A percentile compares a stretch with the other conserved stretches of the same genome.
Evolutionary conservation across 2,888 invertebrate species (phyloP).

Genomic region (Dynastes tityus): DNA sequence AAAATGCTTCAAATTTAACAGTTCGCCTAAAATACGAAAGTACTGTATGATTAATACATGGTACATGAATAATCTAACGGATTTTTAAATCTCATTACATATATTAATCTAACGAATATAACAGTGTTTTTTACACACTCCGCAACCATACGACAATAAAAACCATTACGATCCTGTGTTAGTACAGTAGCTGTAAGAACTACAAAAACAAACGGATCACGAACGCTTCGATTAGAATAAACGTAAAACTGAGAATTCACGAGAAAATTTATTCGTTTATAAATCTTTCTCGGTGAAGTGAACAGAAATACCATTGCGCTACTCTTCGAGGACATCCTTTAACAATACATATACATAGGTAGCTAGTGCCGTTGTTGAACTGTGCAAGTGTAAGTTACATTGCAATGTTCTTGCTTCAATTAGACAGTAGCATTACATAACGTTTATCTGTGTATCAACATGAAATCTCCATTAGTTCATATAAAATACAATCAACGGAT

Average conservation of each 20-base stretch:
- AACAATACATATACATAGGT: background rate
- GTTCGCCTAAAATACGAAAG: background rate
- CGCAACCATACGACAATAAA: too few species aligned
- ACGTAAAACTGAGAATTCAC: background rate
- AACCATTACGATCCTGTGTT: background rate
- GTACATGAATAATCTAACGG: background rate
- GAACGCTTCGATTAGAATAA: background rate
- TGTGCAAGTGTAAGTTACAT: constrained; percentile 24
- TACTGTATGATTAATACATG: too few species aligned
- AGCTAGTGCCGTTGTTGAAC: constrained; percentile 2
- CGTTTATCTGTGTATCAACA: constrained; percentile 14
- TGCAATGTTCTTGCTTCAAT: constrained; percentile 7
- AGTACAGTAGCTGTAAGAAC: background rate
- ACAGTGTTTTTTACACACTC: too few species aligned
- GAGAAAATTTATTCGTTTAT: background rate
- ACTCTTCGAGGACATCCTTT: background rate
- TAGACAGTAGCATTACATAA: constrained; percentile 1
- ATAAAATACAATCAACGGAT: background rate
- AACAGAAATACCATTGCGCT: background rate
- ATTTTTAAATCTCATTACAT: too few species aligned
- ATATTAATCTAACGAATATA: too few species aligned
- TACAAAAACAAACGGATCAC: background rate
- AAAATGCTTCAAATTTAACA: too few species aligned
- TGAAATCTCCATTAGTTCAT: constrained; percentile 11
- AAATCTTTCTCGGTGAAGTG: constrained; percentile 3